Conservation (phyloP, 2,797 vertebrate species). For the Columba guinea region DNA sequence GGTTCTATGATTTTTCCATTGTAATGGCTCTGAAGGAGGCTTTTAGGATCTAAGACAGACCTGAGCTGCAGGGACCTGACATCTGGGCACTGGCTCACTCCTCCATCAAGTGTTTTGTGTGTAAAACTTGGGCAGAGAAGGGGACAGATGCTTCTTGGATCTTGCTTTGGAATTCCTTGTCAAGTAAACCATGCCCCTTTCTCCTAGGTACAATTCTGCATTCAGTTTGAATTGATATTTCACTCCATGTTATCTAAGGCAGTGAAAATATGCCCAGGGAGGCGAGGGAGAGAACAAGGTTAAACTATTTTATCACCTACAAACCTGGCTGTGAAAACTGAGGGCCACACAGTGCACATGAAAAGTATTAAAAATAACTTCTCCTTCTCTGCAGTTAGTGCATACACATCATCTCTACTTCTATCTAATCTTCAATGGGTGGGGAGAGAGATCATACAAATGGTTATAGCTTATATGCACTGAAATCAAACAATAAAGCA, state of each 20-base stretch:
- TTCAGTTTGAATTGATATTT: neutral
- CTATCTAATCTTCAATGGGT: neutral
- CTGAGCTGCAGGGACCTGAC: neutral
- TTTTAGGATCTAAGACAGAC: neutral
- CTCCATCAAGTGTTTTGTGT: neutral
- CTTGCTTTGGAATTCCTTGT: neutral
- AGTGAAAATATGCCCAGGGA: neutral
- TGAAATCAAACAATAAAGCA: neutral
- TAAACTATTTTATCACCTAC: neutral
- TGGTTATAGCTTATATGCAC: neutral
- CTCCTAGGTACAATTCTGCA: neutral
- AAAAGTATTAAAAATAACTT: neutral
- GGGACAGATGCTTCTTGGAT: neutral
- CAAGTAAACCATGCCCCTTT: neutral
- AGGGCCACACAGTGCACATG: fast-evolving
- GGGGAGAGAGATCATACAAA: neutral
- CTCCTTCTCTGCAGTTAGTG: neutral
- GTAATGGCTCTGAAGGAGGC: neutral
- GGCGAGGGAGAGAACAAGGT: neutral
- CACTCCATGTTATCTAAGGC: neutral
- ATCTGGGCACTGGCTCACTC: neutral
- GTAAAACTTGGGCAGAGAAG: neutral
- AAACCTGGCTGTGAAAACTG: neutral
- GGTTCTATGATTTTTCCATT: neutral
- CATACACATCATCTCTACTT: neutral